These are phyloP conservation scores for Chrysemys picta DNA, from an alignment of 2,113 vertebrate genomes.

Conservation along the genomic window DNA sequence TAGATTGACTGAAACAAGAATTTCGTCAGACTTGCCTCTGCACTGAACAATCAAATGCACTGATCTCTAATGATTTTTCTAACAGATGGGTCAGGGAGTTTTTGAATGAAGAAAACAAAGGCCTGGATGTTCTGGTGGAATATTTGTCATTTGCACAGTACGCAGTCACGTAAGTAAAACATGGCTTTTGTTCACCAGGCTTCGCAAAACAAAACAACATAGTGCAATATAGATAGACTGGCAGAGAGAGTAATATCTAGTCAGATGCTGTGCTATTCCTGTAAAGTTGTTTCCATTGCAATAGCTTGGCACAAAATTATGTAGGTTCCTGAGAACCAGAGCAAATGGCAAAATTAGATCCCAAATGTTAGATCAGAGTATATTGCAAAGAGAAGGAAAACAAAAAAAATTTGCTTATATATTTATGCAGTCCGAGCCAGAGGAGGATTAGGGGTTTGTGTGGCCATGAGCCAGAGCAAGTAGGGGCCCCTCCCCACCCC, in stretches of 20 bases:
- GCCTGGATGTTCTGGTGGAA: conserved; percentile 96
- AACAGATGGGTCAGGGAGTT: conserved; percentile 98
- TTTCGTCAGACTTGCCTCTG: neutral
- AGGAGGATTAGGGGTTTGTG: neutral
- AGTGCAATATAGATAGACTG: neutral
- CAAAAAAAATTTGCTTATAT: neutral
- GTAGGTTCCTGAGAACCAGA: rapidly evolving
- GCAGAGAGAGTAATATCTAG: neutral
- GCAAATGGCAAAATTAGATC: neutral
- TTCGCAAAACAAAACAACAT: neutral
- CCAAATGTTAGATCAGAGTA: neutral
- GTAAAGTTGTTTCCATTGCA: neutral
- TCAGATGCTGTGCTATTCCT: neutral
- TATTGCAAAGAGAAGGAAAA: neutral
- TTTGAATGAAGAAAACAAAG: conserved; percentile 98
- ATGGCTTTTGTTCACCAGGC: neutral
- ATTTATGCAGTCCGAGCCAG: neutral
- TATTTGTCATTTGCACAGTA: conserved; percentile 99
- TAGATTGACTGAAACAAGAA: neutral
- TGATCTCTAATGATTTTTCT: conserved; percentile 1
- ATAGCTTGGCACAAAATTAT: neutral
- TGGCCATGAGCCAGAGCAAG: too few species aligned
- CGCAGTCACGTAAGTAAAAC: conserved; percentile 94
- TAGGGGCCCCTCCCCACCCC: too few species aligned
- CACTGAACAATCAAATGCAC: neutral